Base-by-base conservation (phyloP, 37 sponge, comb jelly and placozoan genomes). In the Amphimedon queenslandica region DNA sequence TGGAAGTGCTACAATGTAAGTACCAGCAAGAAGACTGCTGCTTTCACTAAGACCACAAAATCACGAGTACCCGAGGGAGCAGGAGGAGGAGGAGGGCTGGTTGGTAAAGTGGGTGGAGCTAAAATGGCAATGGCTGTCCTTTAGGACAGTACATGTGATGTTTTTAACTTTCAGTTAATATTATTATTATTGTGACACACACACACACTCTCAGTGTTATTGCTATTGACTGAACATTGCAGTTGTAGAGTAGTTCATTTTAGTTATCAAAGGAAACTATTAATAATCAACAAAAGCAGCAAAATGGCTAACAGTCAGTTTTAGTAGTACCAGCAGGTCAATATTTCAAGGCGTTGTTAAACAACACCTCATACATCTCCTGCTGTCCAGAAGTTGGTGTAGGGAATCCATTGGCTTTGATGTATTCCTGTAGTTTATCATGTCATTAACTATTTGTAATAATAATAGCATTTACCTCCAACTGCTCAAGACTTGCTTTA, bases 351-450 rank as follows among this genome's bases (percentile, higher is more conserved):
- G 27, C 61, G 21, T 60, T 82, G 76, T 86, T 86, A 27, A 86
- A 57, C 1, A 80, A 30, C 21, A 64, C 47, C 65, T 86, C 87
- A 58, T 64, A 86, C 40, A 57, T 80, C 81, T 86, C 87, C 58
- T 86, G 87, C 35, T 76, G 72, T 23, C 87, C 87, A 57, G 87
- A 80, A 23, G 21, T 34, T 0, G 67, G 47, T 2, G 18, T 13
- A 1, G 87, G 87, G 37, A 57, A 67, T 4, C 87, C 87, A 34
- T 86, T 27, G 21, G 21, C 23, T n/a, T 42, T 42, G 35, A 86
- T 78, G 57, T 70, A 80, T 4, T 27, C 69, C 86, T 85, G 63
- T 28, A 41, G 43, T 34, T n/a, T n/a, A n/a, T n/a, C n/a, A n/a
- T n/a, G n/a, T n/a, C n/a, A n/a, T n/a, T n/a, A n/a, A n/a, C n/a